Evolutionary conservation across 2,888 invertebrate genomes (phyloP).

Genomic region (Hirtodrosophila trivittata): DNA sequence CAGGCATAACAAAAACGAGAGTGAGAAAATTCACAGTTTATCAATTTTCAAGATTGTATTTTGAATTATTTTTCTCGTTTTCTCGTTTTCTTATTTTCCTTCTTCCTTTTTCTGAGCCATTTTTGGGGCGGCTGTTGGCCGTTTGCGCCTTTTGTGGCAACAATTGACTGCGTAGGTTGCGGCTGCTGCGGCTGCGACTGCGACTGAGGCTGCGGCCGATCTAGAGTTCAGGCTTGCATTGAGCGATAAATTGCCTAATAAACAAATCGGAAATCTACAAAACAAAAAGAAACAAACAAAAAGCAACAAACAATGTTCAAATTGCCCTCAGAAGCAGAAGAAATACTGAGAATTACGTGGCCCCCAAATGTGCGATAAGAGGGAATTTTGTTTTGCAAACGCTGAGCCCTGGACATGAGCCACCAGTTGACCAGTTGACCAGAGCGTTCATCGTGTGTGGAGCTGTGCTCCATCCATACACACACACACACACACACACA

Average conservation of each 20-base stretch:
- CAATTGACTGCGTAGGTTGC: conserved; percentile 38
- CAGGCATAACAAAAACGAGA: conserved; percentile 63
- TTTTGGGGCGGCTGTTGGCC: conserved; percentile 37
- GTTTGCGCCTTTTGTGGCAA: conserved; percentile 8
- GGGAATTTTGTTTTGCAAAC: conserved; percentile 48
- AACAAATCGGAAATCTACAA: conserved; percentile 49
- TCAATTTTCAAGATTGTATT: conserved; percentile 73
- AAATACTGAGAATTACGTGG: conserved; percentile 65
- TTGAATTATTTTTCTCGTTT: conserved; percentile 41
- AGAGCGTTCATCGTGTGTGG: too few species aligned
- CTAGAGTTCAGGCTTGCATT: conserved; percentile 21
- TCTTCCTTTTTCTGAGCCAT: conserved; percentile 34
- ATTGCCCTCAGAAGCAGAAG: conserved; percentile 37
- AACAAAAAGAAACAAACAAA: conserved; percentile 6
- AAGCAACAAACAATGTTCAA: conserved; percentile 19
- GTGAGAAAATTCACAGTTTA: conserved; percentile 81
- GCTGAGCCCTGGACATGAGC: conserved; percentile 31
- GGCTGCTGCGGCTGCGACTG: conserved; percentile 5
- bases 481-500: too few species aligned
- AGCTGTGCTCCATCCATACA: too few species aligned
- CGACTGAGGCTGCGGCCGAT: conserved; percentile 19
- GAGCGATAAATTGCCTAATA: conserved; percentile 47
- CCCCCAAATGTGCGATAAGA: conserved; percentile 61
- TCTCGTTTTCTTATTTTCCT: conserved; percentile 52
- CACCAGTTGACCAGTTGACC: conserved; percentile 21